These are phyloP conservation scores for Perizoma flavofasciatum DNA, from an alignment of 2,888 invertebrate genomes.

Conservation along the genomic window DNA sequence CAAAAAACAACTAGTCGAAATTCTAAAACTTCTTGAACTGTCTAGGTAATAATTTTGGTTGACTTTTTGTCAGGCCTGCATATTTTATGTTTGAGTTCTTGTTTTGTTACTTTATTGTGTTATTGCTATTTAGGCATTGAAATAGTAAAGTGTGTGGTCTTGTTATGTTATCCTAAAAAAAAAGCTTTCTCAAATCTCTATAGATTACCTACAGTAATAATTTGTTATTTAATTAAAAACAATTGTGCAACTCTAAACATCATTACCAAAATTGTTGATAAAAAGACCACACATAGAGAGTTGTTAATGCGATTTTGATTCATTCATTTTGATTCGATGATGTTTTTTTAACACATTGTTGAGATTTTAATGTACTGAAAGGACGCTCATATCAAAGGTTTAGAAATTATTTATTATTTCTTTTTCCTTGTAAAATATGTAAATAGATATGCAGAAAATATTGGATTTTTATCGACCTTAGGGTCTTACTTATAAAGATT, in stretches of 20 bases:
- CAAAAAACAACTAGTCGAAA: constrained; percentile 30
- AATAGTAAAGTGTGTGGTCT: constrained; percentile 21
- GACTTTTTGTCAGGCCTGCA: constrained; percentile 4
- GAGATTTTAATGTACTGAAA: constrained; percentile 65
- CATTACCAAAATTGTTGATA: constrained; percentile 29
- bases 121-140: constrained; percentile 44
- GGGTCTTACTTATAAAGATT: too few species aligned
- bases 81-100: constrained; percentile 24
- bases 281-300: constrained; percentile 40
- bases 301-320: constrained; percentile 66
- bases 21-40: constrained; percentile 18
- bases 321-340: constrained; percentile 50
- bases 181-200: background rate
- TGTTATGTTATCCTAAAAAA: background rate
- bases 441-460: constrained; percentile 67
- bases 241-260: constrained; percentile 1
- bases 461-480: constrained; percentile 48
- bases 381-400: constrained; percentile 79
- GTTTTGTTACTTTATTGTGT: constrained; percentile 25
- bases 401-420: constrained; percentile 76
- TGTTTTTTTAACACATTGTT: constrained; percentile 52
- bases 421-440: constrained; percentile 80
- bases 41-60: constrained; percentile 6
- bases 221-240: constrained; percentile 1
- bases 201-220: background rate